These are phyloP conservation scores for Therioaphis trifolii DNA, from an alignment of 2,888 invertebrate genomes.

Conservation along the genomic window DNA sequence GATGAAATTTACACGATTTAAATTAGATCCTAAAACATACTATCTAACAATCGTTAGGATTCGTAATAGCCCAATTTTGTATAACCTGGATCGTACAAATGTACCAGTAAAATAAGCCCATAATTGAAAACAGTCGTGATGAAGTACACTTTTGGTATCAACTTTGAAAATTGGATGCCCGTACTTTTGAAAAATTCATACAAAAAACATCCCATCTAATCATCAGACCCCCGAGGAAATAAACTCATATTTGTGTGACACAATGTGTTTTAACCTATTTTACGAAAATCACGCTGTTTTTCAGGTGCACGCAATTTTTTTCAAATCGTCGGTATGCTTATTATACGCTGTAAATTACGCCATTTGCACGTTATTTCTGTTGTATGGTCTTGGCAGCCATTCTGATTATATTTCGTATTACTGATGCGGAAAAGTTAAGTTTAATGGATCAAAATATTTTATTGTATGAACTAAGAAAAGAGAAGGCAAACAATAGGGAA, in stretches of 20 bases:
- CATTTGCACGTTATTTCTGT: not conserved
- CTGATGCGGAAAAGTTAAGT: not conserved
- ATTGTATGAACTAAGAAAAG: not conserved
- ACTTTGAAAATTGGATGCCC: too few species aligned
- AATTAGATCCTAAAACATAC: too few species aligned
- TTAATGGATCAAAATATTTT: not conserved
- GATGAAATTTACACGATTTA: too few species aligned
- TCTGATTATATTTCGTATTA: not conserved
- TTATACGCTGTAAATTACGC: not conserved
- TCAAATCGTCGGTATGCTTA: not conserved
- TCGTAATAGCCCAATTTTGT: too few species aligned
- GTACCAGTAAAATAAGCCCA: too few species aligned
- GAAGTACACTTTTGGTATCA: too few species aligned
- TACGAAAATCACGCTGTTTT: not conserved
- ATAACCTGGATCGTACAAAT: too few species aligned
- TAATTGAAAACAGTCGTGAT: too few species aligned
- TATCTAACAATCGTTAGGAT: too few species aligned
- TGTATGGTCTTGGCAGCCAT: not conserved
- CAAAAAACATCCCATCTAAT: not conserved
- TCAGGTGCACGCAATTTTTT: not conserved
- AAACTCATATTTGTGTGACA: not conserved
- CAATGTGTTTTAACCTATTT: not conserved
- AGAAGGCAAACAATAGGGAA: not conserved
- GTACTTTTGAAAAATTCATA: too few species aligned
- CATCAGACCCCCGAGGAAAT: conserved; percentile 9